phyloP scores from a whole-genome alignment of 2,113 vertebrate species.

The Poeciliopsis retropinna region DNA sequence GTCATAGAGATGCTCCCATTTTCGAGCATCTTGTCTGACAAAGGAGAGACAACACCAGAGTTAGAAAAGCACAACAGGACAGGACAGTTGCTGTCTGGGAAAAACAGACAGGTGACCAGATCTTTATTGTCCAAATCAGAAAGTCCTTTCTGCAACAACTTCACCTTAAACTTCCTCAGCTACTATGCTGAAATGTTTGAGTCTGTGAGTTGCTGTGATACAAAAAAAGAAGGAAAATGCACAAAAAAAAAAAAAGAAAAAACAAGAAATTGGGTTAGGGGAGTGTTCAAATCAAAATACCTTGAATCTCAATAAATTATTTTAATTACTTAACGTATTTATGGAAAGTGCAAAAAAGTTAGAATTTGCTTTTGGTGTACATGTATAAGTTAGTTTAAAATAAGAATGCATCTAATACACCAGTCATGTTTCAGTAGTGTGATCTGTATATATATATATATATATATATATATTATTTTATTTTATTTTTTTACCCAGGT shows the following conservation, averaged over 20 bases:
- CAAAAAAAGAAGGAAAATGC: no score
- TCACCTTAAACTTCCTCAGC: neutral
- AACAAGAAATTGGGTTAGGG: no score
- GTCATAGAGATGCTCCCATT: neutral
- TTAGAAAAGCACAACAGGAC: neutral
- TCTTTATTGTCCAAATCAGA: neutral
- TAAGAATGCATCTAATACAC: neutral
- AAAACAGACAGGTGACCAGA: neutral
- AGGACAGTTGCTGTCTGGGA: neutral
- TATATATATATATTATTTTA: neutral
- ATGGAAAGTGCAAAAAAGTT: no score
- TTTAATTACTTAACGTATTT: no score
- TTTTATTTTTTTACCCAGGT: neutral
- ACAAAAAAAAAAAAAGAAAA: no score
- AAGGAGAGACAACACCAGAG: neutral
- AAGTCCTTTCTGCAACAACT: neutral
- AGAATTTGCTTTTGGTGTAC: neutral
- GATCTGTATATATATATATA: neutral
- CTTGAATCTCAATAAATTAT: neutral
- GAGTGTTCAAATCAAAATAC: neutral
- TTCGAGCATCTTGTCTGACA: neutral
- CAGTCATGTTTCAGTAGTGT: neutral
- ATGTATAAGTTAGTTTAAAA: neutral
- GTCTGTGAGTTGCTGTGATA: no score
- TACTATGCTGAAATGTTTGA: neutral